Base-by-base conservation (phyloP, 1,140 invertebrate genomes). In the Druon quercuslanigerum region DNA sequence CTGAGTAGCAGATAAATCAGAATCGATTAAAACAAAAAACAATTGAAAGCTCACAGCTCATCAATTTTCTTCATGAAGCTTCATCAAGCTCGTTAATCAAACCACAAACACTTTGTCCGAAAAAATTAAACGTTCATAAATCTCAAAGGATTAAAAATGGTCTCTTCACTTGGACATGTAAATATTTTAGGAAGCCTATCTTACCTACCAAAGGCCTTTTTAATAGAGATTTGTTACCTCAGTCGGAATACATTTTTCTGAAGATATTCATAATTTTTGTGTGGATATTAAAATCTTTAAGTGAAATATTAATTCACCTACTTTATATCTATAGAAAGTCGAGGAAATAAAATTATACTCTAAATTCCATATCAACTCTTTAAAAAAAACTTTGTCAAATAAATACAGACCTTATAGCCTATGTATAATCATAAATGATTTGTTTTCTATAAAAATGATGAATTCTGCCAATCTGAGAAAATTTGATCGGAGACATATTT, bases 1-100 rank as follows among this genome's bases (percentile, higher is more conserved):
- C 77, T 89, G 87, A 88, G 71, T 83, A n/a, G 54, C 12, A 56
- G 46, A 20, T 46, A 74, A 19, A 51, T 17, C n/a, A 17, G 12
- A 72, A 50, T 20, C 7, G 16, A 12, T 17, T 16, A 51, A 50
- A 16, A 56, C n/a, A n/a, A 74, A 8, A 72, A 72, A 50, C 7
- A 51, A 50, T 7, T 51, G 46, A 72, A 72, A 51, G 14, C n/a
- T 33, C 25, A 25, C 20, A 2, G 25, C 25, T 51, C n/a, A 51
- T 72, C 50, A 19, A 51, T 16, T 66, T 66, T 60, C 20, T 40
- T 66, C 25, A 16, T 40, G 13, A 14, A 66, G 5, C 25, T 4
- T n/a, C 16, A 6, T 40, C 33, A 66, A 40, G 16, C 40, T 66
- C 25, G 14, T 66, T 66, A 66, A 40, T 8, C 13, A 66, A 33